phyloP scores from a whole-genome alignment of 2,888 invertebrate genomes.

The Leptopilina myrica region DNA sequence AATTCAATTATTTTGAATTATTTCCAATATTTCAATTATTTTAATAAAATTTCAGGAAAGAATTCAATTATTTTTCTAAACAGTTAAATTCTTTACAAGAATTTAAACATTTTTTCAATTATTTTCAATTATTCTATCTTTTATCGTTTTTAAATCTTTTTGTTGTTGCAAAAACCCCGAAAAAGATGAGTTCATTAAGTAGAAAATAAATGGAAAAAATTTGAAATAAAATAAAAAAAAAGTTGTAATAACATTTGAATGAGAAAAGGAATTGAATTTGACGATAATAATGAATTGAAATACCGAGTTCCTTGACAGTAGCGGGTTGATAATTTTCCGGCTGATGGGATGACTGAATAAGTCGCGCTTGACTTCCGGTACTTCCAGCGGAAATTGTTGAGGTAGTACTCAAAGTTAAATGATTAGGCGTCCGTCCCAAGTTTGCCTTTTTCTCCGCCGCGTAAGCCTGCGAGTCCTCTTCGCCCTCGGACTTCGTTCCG shows the following conservation, averaged over 20 bases:
- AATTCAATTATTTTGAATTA: too few relatives aligned
- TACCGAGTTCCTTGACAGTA: conserved; percentile 93
- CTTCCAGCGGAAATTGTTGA: conserved; percentile 96
- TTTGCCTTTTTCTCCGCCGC: conserved; percentile 79
- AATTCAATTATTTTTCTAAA: background rate
- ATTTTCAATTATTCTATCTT: too few relatives aligned
- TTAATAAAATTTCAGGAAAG: too few relatives aligned
- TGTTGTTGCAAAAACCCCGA: too few relatives aligned
- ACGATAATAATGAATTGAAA: conserved; percentile 62
- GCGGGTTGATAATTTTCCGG: conserved; percentile 94
- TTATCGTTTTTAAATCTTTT: too few relatives aligned
- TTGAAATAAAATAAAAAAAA: background rate
- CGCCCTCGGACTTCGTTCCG: conserved; percentile 91
- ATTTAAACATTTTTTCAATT: background rate
- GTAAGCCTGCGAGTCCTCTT: conserved; percentile 87
- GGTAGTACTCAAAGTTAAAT: conserved; percentile 93
- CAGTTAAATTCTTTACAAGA: background rate
- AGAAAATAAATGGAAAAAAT: too few relatives aligned
- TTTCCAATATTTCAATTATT: too few relatives aligned
- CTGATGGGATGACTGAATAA: conserved; percentile 95
- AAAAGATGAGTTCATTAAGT: too few relatives aligned
- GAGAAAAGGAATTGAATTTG: too few relatives aligned
- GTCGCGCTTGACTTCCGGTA: conserved; percentile 93
- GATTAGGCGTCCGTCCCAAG: conserved; percentile 94
- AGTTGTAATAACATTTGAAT: background rate